Percentiles rank a stretch among this genome's conserved stretches.
Conservation (phyloP, 1,140 invertebrate species). For the Drosophila gunungcola region DNA sequence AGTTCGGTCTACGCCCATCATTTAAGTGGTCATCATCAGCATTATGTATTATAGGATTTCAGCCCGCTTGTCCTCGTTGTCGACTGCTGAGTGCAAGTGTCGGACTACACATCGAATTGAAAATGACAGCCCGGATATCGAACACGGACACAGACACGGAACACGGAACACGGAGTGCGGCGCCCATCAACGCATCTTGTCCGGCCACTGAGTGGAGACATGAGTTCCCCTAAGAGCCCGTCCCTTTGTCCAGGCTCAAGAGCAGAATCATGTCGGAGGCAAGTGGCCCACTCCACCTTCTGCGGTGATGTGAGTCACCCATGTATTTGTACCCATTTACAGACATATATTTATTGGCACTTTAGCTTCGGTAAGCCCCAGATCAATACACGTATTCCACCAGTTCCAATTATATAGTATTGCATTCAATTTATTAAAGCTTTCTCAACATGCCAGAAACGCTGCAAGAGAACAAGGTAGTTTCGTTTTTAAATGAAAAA, state of each 20-base stretch:
- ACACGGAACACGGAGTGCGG: neutral
- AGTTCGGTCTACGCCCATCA: constrained; percentile 15
- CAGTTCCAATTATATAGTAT: too few species aligned
- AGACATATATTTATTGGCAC: too few species aligned
- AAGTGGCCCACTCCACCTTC: constrained; percentile 6
- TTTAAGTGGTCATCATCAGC: constrained; percentile 10
- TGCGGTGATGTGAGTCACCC: neutral
- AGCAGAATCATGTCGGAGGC: constrained; percentile 40
- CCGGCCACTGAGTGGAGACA: constrained; percentile 41
- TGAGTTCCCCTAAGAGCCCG: constrained; percentile 35
- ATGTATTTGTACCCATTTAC: too few species aligned
- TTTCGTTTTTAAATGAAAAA: too few species aligned
- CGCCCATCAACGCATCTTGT: constrained; percentile 29
- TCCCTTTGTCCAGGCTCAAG: constrained; percentile 20
- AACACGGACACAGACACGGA: constrained; percentile 5
- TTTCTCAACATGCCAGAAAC: too few species aligned
- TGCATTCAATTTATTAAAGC: too few species aligned
- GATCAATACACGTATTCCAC: too few species aligned
- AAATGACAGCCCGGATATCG: constrained; percentile 15
- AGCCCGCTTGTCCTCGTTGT: constrained; percentile 21
- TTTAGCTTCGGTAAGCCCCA: too few species aligned
- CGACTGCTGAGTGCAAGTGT: constrained; percentile 31
- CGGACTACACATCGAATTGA: constrained; percentile 30
- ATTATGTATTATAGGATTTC: constrained; percentile 25
- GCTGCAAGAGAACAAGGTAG: too few species aligned